Evolutionary conservation across 2,797 vertebrate species (phyloP).

Genomic region (Rhinogobio ventralis): DNA sequence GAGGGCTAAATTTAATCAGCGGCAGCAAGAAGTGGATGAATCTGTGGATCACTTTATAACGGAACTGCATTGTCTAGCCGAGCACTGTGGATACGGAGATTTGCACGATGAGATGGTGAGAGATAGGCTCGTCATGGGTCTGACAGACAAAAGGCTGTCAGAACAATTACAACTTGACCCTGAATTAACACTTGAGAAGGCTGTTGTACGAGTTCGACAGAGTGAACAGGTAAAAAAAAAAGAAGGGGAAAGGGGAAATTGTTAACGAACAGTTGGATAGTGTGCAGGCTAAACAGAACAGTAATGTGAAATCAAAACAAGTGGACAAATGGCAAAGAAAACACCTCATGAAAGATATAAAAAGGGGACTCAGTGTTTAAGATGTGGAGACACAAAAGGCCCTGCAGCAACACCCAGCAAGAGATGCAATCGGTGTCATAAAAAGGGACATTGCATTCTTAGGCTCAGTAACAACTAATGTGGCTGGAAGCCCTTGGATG

Average conservation of each 20-base stretch:
- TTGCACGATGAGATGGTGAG: too few species aligned
- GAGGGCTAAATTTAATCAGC: too few species aligned
- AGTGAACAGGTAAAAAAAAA: conserved; percentile 7
- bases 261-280: not conserved
- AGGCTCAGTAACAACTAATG: not conserved
- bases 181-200: not conserved
- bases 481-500: too few species aligned
- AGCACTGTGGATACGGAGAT: too few species aligned
- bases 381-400: too few species aligned
- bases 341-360: not conserved
- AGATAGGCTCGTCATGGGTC: too few species aligned
- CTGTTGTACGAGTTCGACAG: not conserved
- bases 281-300: not conserved
- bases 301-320: not conserved
- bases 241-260: conserved; percentile 19
- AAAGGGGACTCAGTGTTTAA: not conserved
- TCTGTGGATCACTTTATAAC: too few species aligned
- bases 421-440: too few species aligned
- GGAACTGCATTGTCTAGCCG: too few species aligned
- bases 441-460: conserved; percentile 32
- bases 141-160: too few species aligned
- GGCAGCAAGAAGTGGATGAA: too few species aligned
- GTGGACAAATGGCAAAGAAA: not conserved
- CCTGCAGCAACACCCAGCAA: too few species aligned
- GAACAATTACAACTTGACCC: not conserved